A percentile compares a stretch with the other conserved stretches of the same genome.
Conservation (phyloP, 1,140 invertebrate genomes). For the Calliopsis andreniformis region DNA sequence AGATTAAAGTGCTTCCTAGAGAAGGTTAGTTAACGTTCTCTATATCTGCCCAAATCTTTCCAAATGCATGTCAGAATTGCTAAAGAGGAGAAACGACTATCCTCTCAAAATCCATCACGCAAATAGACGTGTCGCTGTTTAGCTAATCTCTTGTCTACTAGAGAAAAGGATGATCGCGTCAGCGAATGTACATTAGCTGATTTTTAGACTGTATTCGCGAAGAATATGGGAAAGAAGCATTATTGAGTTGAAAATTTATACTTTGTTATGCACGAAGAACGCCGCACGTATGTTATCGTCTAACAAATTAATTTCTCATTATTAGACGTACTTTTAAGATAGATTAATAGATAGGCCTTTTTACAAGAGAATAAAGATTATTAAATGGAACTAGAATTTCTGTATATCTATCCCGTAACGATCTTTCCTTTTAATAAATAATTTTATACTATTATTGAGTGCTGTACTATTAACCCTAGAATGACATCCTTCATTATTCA, state of each 20-base stretch:
- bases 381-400: constrained; percentile 8
- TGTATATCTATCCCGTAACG: background rate
- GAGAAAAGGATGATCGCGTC: constrained; percentile 43
- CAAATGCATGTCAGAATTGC: too few relatives aligned
- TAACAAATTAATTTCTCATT: constrained; percentile 40
- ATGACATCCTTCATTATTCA: too few relatives aligned
- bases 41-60: too few relatives aligned
- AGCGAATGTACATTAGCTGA: constrained; percentile 35
- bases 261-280: constrained; percentile 57
- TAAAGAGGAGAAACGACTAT: too few relatives aligned
- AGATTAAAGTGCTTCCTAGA: too few relatives aligned
- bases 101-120: too few relatives aligned
- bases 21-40: too few relatives aligned
- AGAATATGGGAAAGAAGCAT: constrained; percentile 16
- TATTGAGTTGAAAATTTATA: constrained; percentile 56
- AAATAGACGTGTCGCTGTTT: background rate
- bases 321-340: constrained; percentile 42
- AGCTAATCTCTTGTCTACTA: constrained; percentile 41
- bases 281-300: constrained; percentile 20
- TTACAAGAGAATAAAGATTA: constrained; percentile 58
- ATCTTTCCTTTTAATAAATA: background rate
- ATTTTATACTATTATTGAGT: background rate
- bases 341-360: constrained; percentile 51
- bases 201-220: constrained; percentile 27
- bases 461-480: too few relatives aligned